phyloP scores from a whole-genome alignment of 2,888 invertebrate genomes.

The Allophyes oxyacanthae region DNA sequence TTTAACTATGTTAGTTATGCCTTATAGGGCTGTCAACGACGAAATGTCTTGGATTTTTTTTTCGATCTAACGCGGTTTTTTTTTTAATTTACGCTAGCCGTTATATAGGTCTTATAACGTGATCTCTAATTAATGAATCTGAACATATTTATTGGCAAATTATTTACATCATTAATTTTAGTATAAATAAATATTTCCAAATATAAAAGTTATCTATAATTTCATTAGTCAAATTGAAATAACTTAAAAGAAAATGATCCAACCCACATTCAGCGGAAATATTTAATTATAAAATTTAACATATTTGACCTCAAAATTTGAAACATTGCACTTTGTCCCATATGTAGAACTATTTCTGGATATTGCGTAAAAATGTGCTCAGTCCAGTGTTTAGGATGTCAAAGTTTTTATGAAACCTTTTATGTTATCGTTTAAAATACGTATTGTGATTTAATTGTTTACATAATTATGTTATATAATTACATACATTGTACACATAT shows the following conservation, averaged over 20 bases:
- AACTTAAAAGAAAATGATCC: no score
- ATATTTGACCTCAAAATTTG: no score
- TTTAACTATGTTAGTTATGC: no score
- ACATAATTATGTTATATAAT: conserved; percentile 26
- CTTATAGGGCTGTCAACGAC: no score
- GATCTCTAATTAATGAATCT: conserved; percentile 41
- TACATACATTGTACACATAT: conserved; percentile 40
- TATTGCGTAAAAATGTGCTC: not conserved
- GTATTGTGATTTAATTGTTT: conserved; percentile 29
- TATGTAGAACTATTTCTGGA: no score
- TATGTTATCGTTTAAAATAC: conserved; percentile 6
- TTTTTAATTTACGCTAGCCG: no score
- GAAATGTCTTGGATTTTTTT: no score
- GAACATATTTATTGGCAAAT: conserved; percentile 27
- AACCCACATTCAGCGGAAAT: no score
- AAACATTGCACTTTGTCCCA: no score
- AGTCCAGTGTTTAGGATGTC: not conserved
- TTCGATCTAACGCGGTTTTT: no score
- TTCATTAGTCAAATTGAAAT: no score
- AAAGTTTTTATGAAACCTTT: not conserved
- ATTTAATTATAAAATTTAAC: no score
- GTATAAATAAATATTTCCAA: not conserved
- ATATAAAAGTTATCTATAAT: not conserved
- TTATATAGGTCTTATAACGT: not conserved
- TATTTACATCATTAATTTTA: conserved; percentile 12